Conservation (phyloP, 1,140 invertebrate genomes). For the Drosophila trapezifrons region DNA sequence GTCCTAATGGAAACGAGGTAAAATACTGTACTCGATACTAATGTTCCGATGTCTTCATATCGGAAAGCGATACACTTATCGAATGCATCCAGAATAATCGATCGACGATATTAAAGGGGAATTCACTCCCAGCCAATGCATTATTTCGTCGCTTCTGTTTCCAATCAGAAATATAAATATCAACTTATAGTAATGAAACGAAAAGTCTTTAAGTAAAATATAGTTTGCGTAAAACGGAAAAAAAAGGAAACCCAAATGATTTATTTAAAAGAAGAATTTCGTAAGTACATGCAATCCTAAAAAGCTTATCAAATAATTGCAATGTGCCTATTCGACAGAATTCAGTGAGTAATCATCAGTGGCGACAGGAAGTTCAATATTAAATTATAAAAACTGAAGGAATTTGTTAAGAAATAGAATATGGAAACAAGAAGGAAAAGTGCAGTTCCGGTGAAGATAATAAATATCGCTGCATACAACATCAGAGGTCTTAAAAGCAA, state of each 20-base stretch:
- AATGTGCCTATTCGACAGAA: neutral
- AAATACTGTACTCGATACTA: neutral
- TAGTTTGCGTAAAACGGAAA: neutral
- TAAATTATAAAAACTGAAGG: neutral
- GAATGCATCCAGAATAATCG: neutral
- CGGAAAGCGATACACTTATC: neutral
- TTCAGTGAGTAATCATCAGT: neutral
- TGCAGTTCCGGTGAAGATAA: no score
- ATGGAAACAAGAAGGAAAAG: no score
- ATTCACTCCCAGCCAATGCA: neutral
- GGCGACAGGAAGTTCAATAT: neutral
- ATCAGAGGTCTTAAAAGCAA: constrained; percentile 24
- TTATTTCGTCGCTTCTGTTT: neutral
- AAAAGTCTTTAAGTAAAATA: neutral
- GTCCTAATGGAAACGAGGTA: neutral
- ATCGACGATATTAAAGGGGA: constrained; percentile 3
- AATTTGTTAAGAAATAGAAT: neutral
- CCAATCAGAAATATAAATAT: neutral
- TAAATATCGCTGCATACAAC: constrained; percentile 21
- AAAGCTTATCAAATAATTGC: neutral
- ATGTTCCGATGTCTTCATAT: neutral
- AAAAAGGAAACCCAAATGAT: no score
- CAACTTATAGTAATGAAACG: neutral
- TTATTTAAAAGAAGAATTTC: neutral
- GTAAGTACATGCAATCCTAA: neutral